Percentiles rank a stretch among this genome's conserved stretches.
These are phyloP conservation scores for Hydrophis major DNA, from an alignment of 2,797 vertebrate genomes.

Conservation along the genomic window DNA sequence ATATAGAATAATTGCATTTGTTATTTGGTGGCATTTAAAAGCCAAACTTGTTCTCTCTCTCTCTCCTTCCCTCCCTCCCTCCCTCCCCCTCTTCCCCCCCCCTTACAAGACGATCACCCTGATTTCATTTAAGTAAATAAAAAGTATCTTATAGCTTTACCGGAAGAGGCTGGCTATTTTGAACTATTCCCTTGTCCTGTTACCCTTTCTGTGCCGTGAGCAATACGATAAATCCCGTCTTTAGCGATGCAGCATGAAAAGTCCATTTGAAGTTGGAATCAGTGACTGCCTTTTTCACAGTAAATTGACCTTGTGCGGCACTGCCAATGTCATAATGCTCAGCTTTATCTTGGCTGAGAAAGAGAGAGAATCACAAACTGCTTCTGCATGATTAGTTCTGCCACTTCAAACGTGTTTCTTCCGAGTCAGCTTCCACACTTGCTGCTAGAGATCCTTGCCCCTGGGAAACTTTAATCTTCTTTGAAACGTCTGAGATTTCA, in stretches of 20 bases:
- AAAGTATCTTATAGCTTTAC: conserved; percentile 43
- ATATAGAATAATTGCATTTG: conserved; percentile 38
- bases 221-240: conserved; percentile 66
- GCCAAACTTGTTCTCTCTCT: background rate
- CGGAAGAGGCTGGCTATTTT: conserved; percentile 44
- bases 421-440: conserved; percentile 75
- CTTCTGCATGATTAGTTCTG: conserved; percentile 82
- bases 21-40: background rate
- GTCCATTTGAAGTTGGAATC: conserved; percentile 76
- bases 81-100: fast-evolving
- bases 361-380: conserved; percentile 76
- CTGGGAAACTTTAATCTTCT: conserved; percentile 72
- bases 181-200: conserved; percentile 63
- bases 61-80: fast-evolving
- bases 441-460: conserved; percentile 71
- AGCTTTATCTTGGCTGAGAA: conserved; percentile 73
- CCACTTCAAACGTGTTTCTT: conserved; percentile 81
- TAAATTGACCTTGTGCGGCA: conserved; percentile 77
- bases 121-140: conserved; percentile 21
- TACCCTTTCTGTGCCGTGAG: conserved; percentile 53
- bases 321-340: conserved; percentile 76
- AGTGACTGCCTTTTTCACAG: conserved; percentile 76
- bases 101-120: conserved; percentile 8
- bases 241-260: conserved; percentile 67
- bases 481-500: conserved; percentile 65